These are phyloP conservation scores for Diacarnus erythraeanus DNA, from an alignment of 37 sponge, comb jelly and placozoan genomes.

Conservation along the genomic window DNA sequence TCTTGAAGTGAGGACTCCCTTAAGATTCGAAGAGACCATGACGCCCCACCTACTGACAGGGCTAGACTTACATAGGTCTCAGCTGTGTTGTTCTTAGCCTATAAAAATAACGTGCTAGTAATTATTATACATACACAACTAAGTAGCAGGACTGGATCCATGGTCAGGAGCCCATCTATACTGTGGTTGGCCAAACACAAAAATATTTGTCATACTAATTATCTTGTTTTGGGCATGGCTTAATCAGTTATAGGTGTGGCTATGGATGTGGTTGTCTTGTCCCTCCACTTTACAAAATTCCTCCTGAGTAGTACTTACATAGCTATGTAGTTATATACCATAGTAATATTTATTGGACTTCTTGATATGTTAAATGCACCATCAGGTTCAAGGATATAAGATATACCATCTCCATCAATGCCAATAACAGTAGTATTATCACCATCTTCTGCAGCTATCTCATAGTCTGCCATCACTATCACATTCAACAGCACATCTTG, in stretches of 20 bases:
- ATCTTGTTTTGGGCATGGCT: too few species aligned
- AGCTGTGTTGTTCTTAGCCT: slow-evolving; percentile 27
- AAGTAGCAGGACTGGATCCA: not conserved
- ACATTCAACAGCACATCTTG: slow-evolving; percentile 29
- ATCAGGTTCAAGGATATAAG: slow-evolving; percentile 15
- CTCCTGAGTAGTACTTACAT: too few species aligned
- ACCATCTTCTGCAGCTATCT: slow-evolving; percentile 8
- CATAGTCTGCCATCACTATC: slow-evolving; percentile 23
- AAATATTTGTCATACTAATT: too few species aligned
- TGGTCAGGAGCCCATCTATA: too few species aligned
- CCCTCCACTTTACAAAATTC: too few species aligned
- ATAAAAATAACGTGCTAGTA: not conserved
- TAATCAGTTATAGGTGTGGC: too few species aligned
- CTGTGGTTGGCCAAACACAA: too few species aligned
- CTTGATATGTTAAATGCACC: slow-evolving; percentile 15
- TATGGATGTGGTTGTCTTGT: too few species aligned
- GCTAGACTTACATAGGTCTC: slow-evolving; percentile 23
- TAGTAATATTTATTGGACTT: slow-evolving; percentile 6
- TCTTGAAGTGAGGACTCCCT: slow-evolving; percentile 22
- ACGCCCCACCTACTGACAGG: slow-evolving; percentile 15
- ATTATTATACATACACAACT: not conserved
- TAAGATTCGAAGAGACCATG: slow-evolving; percentile 31
- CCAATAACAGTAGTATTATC: slow-evolving; percentile 16
- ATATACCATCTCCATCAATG: not conserved
- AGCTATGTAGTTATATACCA: slow-evolving; percentile 6